Conservation (phyloP, 2,888 invertebrate species). For the Acrobasis repandana region DNA sequence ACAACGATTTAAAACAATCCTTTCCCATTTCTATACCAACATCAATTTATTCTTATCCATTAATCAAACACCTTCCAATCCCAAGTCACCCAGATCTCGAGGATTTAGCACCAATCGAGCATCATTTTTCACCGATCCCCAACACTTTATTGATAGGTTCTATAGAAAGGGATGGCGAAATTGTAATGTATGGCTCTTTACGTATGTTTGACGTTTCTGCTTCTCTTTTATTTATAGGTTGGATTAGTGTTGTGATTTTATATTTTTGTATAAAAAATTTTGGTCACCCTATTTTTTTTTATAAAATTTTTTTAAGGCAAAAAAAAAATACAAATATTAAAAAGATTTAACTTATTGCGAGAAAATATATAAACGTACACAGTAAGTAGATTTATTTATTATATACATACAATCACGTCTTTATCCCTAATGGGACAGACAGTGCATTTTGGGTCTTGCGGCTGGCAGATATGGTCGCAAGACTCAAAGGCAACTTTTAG, state of each 20-base stretch:
- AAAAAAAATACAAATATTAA: too few relatives aligned
- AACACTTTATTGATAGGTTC: constrained; percentile 40
- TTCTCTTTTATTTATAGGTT: background rate
- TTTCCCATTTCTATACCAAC: constrained; percentile 5
- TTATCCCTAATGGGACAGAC: too few relatives aligned
- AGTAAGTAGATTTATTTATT: too few relatives aligned
- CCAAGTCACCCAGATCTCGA: constrained; percentile 33
- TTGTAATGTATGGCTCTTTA: constrained; percentile 35
- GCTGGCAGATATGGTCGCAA: too few relatives aligned
- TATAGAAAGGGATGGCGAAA: constrained; percentile 25
- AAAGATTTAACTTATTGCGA: too few relatives aligned
- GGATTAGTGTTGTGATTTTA: background rate
- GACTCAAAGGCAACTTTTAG: too few relatives aligned
- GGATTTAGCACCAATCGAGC: constrained; percentile 50
- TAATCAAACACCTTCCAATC: constrained; percentile 19
- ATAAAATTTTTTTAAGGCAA: background rate
- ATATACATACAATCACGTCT: too few relatives aligned
- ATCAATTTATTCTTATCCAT: constrained; percentile 12
- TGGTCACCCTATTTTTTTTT: background rate
- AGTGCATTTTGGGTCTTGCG: too few relatives aligned
- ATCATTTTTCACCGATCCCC: constrained; percentile 50
- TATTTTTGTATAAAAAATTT: background rate
- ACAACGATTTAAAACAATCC: constrained; percentile 4
- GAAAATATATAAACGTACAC: too few relatives aligned
- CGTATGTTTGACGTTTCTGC: background rate